phyloP scores from a whole-genome alignment of 2,113 vertebrate species.

The Daubentonia madagascariensis region DNA sequence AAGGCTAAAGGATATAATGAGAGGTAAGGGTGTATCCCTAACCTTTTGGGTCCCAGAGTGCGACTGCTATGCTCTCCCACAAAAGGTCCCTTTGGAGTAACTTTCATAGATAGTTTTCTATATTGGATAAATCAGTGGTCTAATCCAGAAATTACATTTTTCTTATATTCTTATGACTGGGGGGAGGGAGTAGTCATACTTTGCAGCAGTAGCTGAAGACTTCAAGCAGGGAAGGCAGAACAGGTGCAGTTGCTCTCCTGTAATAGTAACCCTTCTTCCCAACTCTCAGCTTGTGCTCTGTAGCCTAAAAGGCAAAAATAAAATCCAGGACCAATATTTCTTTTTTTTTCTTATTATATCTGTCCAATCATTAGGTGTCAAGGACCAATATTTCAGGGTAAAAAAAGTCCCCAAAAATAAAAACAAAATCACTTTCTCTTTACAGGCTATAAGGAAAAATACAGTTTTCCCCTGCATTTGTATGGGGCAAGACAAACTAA shows the following conservation, averaged over 20 bases:
- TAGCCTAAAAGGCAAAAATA: conserved; percentile 41
- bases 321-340: conserved; percentile 29
- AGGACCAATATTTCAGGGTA: conserved; percentile 4
- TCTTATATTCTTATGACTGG: neutral
- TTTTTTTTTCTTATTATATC: too few relatives aligned
- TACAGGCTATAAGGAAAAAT: neutral
- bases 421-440: conserved; percentile 10
- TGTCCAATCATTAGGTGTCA: too few relatives aligned
- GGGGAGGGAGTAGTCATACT: neutral
- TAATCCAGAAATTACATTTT: neutral
- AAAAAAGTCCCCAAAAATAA: neutral
- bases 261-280: neutral
- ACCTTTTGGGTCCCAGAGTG: neutral
- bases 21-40: neutral
- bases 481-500: neutral
- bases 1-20: neutral
- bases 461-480: neutral
- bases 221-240: conserved; percentile 5
- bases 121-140: neutral
- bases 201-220: neutral
- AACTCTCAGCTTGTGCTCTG: conserved; percentile 7
- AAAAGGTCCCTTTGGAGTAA: conserved; percentile 22
- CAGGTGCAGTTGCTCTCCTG: neutral
- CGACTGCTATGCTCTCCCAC: neutral
- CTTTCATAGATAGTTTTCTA: conserved; percentile 9